phyloP scores from a whole-genome alignment of 2,113 vertebrate species.

The Anser brachyrhynchus region DNA sequence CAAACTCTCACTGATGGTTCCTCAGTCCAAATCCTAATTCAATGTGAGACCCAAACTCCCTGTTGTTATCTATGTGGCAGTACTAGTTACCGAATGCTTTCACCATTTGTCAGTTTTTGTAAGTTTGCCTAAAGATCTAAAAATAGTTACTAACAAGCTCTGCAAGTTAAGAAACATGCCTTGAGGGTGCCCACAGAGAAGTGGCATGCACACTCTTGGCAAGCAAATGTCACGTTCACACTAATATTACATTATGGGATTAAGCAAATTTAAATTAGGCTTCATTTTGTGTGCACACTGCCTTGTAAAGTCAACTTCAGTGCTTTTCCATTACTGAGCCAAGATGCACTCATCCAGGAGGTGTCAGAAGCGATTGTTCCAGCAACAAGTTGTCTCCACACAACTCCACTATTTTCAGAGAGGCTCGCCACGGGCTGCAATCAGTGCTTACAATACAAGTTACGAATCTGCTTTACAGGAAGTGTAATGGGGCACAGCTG shows the following conservation, averaged over 20 bases:
- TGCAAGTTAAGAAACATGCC: constrained; percentile 55
- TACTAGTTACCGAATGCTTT: constrained; percentile 31
- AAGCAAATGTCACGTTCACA: constrained; percentile 25
- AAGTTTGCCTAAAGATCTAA: constrained; percentile 56
- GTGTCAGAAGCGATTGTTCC: constrained; percentile 41
- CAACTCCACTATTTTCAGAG: constrained; percentile 48
- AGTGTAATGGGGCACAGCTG: constrained; percentile 5
- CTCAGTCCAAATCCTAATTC: neutral
- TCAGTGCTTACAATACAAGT: constrained; percentile 25
- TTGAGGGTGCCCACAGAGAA: constrained; percentile 52
- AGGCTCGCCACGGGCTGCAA: constrained; percentile 13
- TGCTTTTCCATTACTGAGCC: neutral
- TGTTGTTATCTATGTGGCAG: constrained; percentile 13
- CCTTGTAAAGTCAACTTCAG: constrained; percentile 68
- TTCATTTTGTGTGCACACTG: constrained; percentile 43
- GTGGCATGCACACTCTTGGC: constrained; percentile 54
- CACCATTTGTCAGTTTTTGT: constrained; percentile 46
- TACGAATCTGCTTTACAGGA: constrained; percentile 5
- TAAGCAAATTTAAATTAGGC: constrained; percentile 49
- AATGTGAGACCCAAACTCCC: constrained; percentile 8
- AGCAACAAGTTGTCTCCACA: constrained; percentile 35
- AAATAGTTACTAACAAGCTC: constrained; percentile 56
- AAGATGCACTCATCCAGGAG: constrained; percentile 29
- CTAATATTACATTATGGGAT: constrained; percentile 51
- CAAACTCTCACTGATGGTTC: neutral